Percentiles rank a stretch among this genome's conserved stretches.
Conservation (phyloP, 2,888 invertebrate genomes). For the Margaritifera margaritifera region DNA sequence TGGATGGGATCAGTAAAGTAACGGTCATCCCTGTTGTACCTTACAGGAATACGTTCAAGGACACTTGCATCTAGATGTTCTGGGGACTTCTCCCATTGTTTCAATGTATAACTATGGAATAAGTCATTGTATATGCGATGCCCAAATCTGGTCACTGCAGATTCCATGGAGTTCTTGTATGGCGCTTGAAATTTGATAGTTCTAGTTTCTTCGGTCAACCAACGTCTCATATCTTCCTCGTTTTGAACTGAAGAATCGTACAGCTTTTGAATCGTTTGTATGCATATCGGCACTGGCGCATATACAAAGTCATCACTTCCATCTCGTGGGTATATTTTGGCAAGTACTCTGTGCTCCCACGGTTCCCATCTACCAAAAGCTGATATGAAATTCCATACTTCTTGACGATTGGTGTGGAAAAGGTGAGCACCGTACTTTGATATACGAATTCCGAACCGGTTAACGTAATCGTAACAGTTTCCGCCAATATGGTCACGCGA, state of each 20-base stretch:
- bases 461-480: conserved; percentile 12
- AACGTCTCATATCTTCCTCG: conserved; percentile 1
- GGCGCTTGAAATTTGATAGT: conserved; percentile 3
- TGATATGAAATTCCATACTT: conserved; percentile 9
- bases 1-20: conserved; percentile 12
- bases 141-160: conserved; percentile 7
- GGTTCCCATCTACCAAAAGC: conserved; percentile 7
- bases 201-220: conserved; percentile 1
- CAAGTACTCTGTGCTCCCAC: conserved; percentile 7
- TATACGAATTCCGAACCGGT: conserved; percentile 10
- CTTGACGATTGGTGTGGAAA: conserved; percentile 8
- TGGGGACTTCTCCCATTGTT: conserved; percentile 16
- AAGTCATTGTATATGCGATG: conserved; percentile 4
- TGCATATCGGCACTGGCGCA: conserved; percentile 7
- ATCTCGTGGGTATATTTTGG: background rate
- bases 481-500: conserved; percentile 14
- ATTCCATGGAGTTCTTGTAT: conserved; percentile 3
- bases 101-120: conserved; percentile 10
- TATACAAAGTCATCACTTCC: conserved; percentile 1
- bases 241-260: conserved; percentile 2
- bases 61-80: conserved; percentile 9
- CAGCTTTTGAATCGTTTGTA: conserved; percentile 9
- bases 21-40: conserved; percentile 9
- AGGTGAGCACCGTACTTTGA: conserved; percentile 11
- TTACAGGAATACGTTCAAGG: conserved; percentile 9